Percentiles rank a stretch among this genome's conserved stretches.
These are phyloP conservation scores for Perdita meconis DNA, from an alignment of 2,888 invertebrate species.

Conservation along the genomic window DNA sequence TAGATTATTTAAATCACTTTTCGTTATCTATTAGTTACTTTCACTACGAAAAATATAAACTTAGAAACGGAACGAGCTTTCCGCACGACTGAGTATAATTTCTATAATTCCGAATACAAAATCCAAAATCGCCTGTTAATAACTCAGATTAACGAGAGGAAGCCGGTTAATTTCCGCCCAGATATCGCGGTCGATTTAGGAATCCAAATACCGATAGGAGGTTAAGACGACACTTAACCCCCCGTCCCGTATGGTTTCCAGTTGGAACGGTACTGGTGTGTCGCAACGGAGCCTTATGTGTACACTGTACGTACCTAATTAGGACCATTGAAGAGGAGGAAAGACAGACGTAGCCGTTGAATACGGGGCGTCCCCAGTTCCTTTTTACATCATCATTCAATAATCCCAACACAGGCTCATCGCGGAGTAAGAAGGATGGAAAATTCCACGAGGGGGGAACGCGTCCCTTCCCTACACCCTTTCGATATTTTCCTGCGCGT, in stretches of 20 bases:
- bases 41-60: too few species aligned
- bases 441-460: background rate
- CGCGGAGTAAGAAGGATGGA: background rate
- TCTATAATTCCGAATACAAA: too few species aligned
- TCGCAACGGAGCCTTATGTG: slow-evolving; percentile 68
- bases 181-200: slow-evolving; percentile 55
- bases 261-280: slow-evolving; percentile 69
- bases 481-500: too few species aligned
- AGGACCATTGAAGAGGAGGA: slow-evolving; percentile 69
- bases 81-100: too few species aligned
- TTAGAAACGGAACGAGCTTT: too few species aligned
- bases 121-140: background rate
- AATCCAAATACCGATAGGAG: slow-evolving; percentile 69
- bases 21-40: too few species aligned
- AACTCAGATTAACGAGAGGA: background rate
- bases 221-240: slow-evolving; percentile 73
- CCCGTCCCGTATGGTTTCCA: slow-evolving; percentile 69
- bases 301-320: slow-evolving; percentile 68
- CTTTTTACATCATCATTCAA: slow-evolving; percentile 50
- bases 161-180: slow-evolving; percentile 22
- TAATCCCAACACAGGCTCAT: slow-evolving; percentile 16
- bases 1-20: too few species aligned
- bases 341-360: slow-evolving; percentile 54
- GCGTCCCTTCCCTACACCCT: background rate
- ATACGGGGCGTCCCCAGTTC: slow-evolving; percentile 62